Evolutionary conservation across 2,113 vertebrate genomes (phyloP).

Genomic region (Zosterops pallidus): DNA sequence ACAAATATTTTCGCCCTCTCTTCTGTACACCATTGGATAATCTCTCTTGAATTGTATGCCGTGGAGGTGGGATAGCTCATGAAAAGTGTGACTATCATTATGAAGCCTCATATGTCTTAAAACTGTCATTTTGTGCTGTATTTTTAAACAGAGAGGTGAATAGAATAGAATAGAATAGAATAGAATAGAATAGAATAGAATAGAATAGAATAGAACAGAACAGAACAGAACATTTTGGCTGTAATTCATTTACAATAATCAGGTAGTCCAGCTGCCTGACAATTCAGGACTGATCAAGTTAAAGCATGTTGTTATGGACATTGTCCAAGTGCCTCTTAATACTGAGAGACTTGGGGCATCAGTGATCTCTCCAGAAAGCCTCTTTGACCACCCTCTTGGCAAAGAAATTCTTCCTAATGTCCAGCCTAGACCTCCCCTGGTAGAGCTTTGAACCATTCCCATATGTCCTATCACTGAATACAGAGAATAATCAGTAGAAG

Average conservation of each 20-base stretch:
- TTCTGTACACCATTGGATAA: neutral
- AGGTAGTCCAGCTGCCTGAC: neutral
- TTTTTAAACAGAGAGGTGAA: neutral
- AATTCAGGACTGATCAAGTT: neutral
- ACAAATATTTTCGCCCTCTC: neutral
- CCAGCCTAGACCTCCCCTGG: neutral
- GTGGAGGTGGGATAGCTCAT: neutral
- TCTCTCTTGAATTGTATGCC: rapidly evolving
- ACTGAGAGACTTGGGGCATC: neutral
- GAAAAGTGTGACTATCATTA: neutral
- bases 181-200: neutral
- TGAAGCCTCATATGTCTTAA: neutral
- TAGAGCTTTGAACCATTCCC: neutral
- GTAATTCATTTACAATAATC: rapidly evolving
- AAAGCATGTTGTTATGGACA: neutral
- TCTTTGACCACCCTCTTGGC: neutral
- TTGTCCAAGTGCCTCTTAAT: neutral
- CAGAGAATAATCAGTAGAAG: neutral
- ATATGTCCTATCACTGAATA: neutral
- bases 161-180: neutral
- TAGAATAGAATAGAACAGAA: neutral
- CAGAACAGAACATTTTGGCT: neutral
- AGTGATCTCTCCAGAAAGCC: neutral
- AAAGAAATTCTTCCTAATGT: neutral
- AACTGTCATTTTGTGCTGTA: neutral